Evolutionary conservation across 2,888 invertebrate species (phyloP).

Genomic region (Dolichopus griseipennis): DNA sequence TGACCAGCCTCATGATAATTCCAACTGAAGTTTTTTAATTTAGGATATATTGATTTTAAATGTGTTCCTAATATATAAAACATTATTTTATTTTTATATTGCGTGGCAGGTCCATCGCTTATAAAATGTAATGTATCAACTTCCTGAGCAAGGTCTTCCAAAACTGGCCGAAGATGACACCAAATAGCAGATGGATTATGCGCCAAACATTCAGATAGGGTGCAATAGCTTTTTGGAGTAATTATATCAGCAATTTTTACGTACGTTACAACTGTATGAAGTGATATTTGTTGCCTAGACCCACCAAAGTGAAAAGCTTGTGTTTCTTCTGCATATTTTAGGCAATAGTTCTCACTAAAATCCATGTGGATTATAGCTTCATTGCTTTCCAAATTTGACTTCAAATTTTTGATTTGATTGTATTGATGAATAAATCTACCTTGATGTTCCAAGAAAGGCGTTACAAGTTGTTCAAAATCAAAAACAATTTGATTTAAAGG

Average conservation of each 20-base stretch:
- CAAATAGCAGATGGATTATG: neutral
- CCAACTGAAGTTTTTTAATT: constrained; percentile 26
- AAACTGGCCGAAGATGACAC: constrained; percentile 8
- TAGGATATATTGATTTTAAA: constrained; percentile 25
- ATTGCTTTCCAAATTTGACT: constrained; percentile 9
- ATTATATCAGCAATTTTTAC: neutral
- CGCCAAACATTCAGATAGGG: neutral
- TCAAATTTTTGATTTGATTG: constrained; percentile 2
- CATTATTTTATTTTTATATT: constrained; percentile 29
- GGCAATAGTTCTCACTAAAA: constrained; percentile 10
- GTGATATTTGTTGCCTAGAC: constrained; percentile 2
- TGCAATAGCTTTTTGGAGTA: neutral
- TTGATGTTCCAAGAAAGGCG: neutral
- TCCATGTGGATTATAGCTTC: constrained; percentile 13
- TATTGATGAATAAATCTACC: constrained; percentile 7
- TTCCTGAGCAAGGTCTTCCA: neutral
- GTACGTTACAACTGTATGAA: constrained; percentile 9
- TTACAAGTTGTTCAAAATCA: neutral
- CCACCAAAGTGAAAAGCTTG: constrained; percentile 12
- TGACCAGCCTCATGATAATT: constrained; percentile 30
- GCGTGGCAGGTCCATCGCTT: neutral
- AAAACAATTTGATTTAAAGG: neutral
- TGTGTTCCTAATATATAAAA: constrained; percentile 29
- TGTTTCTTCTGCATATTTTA: constrained; percentile 12
- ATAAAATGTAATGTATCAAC: neutral